A percentile compares a stretch with the other conserved stretches of the same genome.
Conservation (phyloP, 2,113 vertebrate species). For the Nyctibius bracteatus region DNA sequence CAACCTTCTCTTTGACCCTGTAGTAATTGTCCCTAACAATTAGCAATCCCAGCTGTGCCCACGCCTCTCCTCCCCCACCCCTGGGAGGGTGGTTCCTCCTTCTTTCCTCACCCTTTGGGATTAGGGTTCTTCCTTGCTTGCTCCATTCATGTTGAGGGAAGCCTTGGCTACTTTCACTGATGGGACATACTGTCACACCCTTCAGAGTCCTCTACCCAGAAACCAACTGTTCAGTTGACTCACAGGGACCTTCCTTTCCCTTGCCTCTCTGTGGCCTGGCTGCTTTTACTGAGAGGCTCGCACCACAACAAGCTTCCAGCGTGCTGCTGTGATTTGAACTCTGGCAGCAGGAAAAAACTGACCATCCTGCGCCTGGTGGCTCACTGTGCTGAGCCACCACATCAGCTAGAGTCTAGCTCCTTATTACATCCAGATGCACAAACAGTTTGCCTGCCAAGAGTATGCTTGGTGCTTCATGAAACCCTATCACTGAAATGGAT, state of each 20-base stretch:
- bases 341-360: not conserved
- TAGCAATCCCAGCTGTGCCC: not conserved
- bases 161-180: not conserved
- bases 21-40: too few species aligned
- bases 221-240: not conserved
- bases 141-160: not conserved
- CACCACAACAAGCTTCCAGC: not conserved
- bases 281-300: not conserved
- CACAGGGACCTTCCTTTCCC: not conserved
- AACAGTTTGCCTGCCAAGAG: constrained; percentile 45
- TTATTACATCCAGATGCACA: constrained; percentile 65
- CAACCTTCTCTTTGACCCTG: not conserved
- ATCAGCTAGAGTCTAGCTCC: constrained; percentile 18
- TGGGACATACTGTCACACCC: not conserved
- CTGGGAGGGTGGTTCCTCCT: not conserved
- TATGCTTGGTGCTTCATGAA: constrained; percentile 27
- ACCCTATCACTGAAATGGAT: not conserved
- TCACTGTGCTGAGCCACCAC: constrained; percentile 1
- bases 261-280: not conserved
- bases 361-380: not conserved
- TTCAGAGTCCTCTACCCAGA: not conserved
- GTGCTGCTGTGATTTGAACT: constrained; percentile 11
- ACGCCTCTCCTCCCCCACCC: accelerated
- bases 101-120: not conserved
- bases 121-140: not conserved